Percentiles rank a stretch among this genome's conserved stretches.
Evolutionary conservation across 1,140 invertebrate species (phyloP).

Genomic region (Papilio polyxenes): DNA sequence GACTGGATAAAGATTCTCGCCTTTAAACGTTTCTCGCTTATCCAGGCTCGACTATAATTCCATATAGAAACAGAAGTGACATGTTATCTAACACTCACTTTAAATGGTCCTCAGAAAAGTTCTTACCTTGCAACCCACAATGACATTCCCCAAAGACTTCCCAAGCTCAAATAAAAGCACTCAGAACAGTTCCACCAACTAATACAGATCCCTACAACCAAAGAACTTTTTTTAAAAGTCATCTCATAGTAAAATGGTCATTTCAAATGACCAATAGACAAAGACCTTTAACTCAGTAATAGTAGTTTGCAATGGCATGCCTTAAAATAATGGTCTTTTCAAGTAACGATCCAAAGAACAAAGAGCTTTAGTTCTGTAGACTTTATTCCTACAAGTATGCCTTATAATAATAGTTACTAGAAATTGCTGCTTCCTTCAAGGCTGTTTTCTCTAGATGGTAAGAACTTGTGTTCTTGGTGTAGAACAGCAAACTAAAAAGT

Average conservation of each 20-base stretch:
- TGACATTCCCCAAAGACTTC: conserved; percentile 4
- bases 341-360: neutral
- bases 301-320: neutral
- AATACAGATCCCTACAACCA: neutral
- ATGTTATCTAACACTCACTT: neutral
- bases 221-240: neutral
- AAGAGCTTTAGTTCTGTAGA: neutral
- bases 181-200: neutral
- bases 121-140: neutral
- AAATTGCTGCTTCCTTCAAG: too few relatives aligned
- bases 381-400: neutral
- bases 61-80: neutral
- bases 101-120: conserved; percentile 1
- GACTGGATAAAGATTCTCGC: too few relatives aligned
- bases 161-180: conserved; percentile 24
- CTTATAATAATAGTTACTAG: too few relatives aligned
- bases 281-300: neutral
- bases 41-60: neutral
- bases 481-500: too few relatives aligned
- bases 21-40: too few relatives aligned
- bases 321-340: neutral
- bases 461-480: too few relatives aligned
- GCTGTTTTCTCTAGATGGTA: too few relatives aligned
- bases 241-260: neutral
- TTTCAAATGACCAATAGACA: neutral